Conservation (phyloP, 2,888 invertebrate species). For the Drosophila kokeensis region DNA sequence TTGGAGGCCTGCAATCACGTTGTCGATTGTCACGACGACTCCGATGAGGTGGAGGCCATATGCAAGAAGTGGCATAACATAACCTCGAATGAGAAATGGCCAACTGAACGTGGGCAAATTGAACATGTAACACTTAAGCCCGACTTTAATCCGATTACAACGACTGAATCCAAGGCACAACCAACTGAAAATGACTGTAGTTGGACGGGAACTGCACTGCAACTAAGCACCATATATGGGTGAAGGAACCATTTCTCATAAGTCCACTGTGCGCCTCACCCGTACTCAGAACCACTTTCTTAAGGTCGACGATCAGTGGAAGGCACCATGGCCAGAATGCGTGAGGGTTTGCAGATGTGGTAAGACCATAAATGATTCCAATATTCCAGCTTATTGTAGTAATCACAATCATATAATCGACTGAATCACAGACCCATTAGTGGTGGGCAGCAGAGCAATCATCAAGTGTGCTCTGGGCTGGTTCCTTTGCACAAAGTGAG, state of each 20-base stretch:
- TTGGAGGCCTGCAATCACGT: constrained; percentile 29
- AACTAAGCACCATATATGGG: neutral
- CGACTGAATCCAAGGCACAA: neutral
- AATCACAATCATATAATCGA: neutral
- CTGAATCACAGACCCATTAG: constrained; percentile 9
- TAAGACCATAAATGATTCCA: constrained; percentile 10
- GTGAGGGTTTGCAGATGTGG: constrained; percentile 6
- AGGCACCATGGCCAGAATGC: constrained; percentile 24
- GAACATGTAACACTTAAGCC: neutral
- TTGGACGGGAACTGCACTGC: constrained; percentile 14
- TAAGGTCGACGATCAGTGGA: constrained; percentile 31
- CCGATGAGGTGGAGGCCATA: constrained; percentile 36
- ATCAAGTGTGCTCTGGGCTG: constrained; percentile 29
- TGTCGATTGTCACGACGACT: constrained; percentile 35
- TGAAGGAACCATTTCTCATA: constrained; percentile 12
- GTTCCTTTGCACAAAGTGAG: fast-evolving
- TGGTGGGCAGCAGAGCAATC: neutral
- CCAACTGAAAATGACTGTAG: constrained; percentile 2
- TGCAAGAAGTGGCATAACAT: constrained; percentile 7
- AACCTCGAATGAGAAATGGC: neutral
- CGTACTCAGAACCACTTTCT: constrained; percentile 1
- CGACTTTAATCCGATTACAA: too few relatives aligned
- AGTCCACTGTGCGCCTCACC: constrained; percentile 11
- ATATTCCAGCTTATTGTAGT: constrained; percentile 7
- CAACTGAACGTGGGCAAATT: neutral